Conservation (phyloP, 2,113 vertebrate species). For the pig (Sus scrofa) region T2T-Sscrofa CM000824.6:125589501-125590000, state of each 20-base stretch:
- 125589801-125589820: background rate
- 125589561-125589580: background rate
- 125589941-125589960: background rate
- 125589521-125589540: too few species aligned
- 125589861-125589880: background rate
- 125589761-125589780: background rate
- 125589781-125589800: background rate
- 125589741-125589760: background rate
- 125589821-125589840: background rate
- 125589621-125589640: background rate
- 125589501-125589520: too few species aligned
- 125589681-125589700: background rate
- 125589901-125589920: background rate
- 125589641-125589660: background rate
- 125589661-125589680: background rate
- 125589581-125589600: background rate
- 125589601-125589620: background rate
- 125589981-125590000: background rate
- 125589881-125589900: background rate
- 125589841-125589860: background rate
- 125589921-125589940: conserved; percentile 5
- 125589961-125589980: background rate
- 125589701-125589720: background rate
- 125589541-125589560: background rate
- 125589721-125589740: background rate